Evolutionary conservation across 2,113 vertebrate genomes (phyloP), one percentile per base, ranked within the genome.

Genomic region (Struthidea cinerea): DNA sequence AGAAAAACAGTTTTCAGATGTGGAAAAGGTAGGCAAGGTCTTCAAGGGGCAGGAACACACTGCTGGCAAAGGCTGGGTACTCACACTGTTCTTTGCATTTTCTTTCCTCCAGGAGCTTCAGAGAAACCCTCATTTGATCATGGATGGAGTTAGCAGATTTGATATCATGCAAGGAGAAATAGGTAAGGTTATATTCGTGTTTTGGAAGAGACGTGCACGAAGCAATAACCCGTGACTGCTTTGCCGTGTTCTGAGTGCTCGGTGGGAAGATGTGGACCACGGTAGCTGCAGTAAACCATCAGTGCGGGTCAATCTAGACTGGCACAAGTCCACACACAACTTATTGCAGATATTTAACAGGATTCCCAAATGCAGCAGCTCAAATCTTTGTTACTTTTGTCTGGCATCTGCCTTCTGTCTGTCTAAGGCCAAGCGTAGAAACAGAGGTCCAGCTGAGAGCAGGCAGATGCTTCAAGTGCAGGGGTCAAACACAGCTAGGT

Each of bases 101-200:
- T 96, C 63, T 96, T 85, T 90, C 79, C 69, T 57, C 32, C 87
- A 98, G 98, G 97, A 97, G 15, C 70, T 97, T 44, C 60, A 90
- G 42, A 56, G 30, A 30, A 79, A 90, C 26, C 94, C 96, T n/a
- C 12, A 76, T 63, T 97, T 98, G 76, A 68, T 98, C 49, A 69
- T 95, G 63, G 96, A 98, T 75, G 97, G 87, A 37, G 93, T 78
- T 9, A 98, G 97, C 96, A 97, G 97, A 86, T 98, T 98, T 87
- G 98, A 98, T 96, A 98, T 98, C 74, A 70, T 96, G 73, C 98
- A 98, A 96, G 98, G 98, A 89, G 7, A 22, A 52, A 92, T 98
- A 89, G 98, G 98, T 98, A 95, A 93, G 93, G 71, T 78, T 12
- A 14, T 35, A 26, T 37, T 61, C 37, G 16, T 87, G 16, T 61